Base-by-base conservation (phyloP, 2,888 invertebrate genomes). In the Zaprionus bogoriensis region DNA sequence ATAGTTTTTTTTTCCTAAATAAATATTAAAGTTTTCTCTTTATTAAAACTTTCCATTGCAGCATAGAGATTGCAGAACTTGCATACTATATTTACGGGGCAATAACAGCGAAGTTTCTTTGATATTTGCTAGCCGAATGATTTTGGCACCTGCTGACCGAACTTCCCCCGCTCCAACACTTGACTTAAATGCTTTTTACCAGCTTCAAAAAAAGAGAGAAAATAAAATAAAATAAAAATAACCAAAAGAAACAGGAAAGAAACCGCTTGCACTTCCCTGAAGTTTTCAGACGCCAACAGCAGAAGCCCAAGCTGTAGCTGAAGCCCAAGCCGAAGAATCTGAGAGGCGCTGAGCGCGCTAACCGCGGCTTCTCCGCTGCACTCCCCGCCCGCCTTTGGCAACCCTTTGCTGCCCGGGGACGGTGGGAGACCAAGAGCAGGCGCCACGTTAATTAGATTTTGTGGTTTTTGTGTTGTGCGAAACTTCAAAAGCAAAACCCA, bases 391-490 rank as follows among this genome's bases (percentile, higher is more conserved):
- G 19, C 5, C 10, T 17, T 5, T 12, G 17, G 12, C 6, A 30
- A 42, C 36, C 17, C n/a, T 9, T 23, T 1, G n/a, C n/a, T n/a
- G n/a, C n/a, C n/a, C n/a, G n/a, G n/a, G n/a, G n/a, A n/a, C n/a
- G n/a, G n/a, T n/a, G 7, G 32, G 14, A 51, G 70, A 75, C 57
- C 67, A 65, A 80, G 74, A 61, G 63, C 62, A 61, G 61, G 69
- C 73, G 58, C 76, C 78, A 73, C 83, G 80, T 80, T 83, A 83
- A 83, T 83, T 83, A 85, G 85, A 83, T 83, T 83, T 83, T 83
- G 83, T 76, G 83, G 83, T 83, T 83, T 81, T 81, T 79, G 75
- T 81, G 83, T 74, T 83, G 82, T 77, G 76, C 73, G 27, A 23
- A 82, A 85, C 83, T 85, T 77, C 83, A 80, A 83, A 82, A 82